Base-by-base conservation (phyloP, 92 coral and sea anemone species). In the Plumapathes pennacea region DNA sequence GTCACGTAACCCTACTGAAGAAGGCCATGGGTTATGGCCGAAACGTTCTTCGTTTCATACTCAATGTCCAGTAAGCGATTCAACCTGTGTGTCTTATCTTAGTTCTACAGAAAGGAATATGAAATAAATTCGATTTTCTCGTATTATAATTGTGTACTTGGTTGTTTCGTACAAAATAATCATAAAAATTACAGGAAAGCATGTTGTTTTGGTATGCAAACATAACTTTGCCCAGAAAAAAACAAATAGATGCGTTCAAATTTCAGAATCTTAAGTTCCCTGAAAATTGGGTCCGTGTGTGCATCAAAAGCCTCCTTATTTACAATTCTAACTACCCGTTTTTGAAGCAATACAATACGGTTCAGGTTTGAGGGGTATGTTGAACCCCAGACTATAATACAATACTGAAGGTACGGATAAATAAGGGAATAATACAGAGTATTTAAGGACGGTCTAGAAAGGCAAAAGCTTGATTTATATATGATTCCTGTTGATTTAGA, bases 391-490 rank as follows among this genome's bases (percentile, higher is more conserved):
- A 25, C 14, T 0, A 50, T 50, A 50, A 27, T 31, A 42, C 50
- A 44, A 61, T 61, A 61, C 6, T 45, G 20, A 5, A 43, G 2
- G 15, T 61, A 61, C 5, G 69, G 69, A 66, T 66, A 50, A 22
- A 50, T 26, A 17, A 66, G 24, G 57, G 57, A 50, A 50, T 28
- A 66, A 38, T 50, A 66, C 14, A 66, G 30, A 24, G 17, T 62
- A 13, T 37, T 39, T 13, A 60, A 37, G n/a, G 68, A 41, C 12
- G 25, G 46, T 5, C 44, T 39, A 26, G 46, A 24, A 42, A 60
- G 51, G 41, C 57, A 62, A 20, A 62, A 62, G 33, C 69, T 62
- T 45, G 69, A 44, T 62, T 62, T 62, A 32, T 62, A 65, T 19
- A 65, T 49, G 39, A 65, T 48, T 13, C 61, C 72, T 33, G 40